Percentiles rank a stretch among this genome's conserved stretches.
These are phyloP conservation scores for Drosophila borealis DNA, from an alignment of 2,888 invertebrate genomes.

Conservation along the genomic window DNA sequence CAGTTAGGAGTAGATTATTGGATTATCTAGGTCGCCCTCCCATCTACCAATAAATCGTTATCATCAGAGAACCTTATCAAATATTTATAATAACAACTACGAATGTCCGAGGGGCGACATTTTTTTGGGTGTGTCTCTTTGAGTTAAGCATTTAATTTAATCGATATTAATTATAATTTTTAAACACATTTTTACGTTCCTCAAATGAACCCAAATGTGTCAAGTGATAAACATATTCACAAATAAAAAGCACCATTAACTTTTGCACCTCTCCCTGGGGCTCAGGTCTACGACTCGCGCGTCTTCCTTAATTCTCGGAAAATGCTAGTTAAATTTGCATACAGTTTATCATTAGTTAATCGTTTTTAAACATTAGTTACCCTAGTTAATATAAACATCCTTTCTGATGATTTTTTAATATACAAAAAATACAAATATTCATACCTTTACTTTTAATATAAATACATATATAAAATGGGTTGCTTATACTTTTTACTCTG, in stretches of 20 bases:
- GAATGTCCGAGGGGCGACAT: neutral
- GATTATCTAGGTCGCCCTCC: too few species aligned
- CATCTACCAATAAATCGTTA: neutral
- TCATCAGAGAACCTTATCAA: neutral
- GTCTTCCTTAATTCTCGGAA: too few species aligned
- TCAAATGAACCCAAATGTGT: neutral
- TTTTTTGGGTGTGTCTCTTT: neutral
- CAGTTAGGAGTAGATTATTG: neutral
- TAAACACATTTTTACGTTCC: neutral
- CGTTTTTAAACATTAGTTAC: neutral
- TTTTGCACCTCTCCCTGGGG: neutral
- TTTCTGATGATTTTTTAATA: too few species aligned
- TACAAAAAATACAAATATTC: neutral
- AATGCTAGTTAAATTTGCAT: too few species aligned
- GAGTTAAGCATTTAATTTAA: neutral
- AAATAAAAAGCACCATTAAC: neutral
- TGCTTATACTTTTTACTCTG: neutral
- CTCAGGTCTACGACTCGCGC: neutral
- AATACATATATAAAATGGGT: too few species aligned
- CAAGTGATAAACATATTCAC: too few species aligned
- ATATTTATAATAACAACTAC: conserved; percentile 6
- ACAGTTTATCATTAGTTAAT: neutral
- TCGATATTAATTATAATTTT: conserved; percentile 11
- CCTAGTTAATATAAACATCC: neutral
- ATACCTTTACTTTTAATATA: too few species aligned